Base-by-base conservation (phyloP, 2,888 invertebrate species). In the Autographa pulchrina region DNA sequence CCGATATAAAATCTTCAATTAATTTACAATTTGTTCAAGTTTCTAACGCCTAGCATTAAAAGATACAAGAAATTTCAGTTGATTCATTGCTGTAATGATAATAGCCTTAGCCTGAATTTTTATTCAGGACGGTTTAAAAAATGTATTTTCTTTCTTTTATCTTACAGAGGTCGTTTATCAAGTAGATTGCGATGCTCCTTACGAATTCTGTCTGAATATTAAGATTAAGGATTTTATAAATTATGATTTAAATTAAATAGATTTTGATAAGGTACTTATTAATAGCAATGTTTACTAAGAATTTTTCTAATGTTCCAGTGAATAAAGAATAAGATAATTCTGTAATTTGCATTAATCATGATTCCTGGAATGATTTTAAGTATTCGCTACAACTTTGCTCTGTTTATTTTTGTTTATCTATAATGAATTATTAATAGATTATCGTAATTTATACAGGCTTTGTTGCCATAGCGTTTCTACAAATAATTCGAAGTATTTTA, bases 1-100 rank as follows among this genome's bases (percentile, higher is more conserved):
- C 54, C 54, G 18, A 60, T 58, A 68, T 66, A 80, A 62, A 61
- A 77, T 65, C n/a, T n/a, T 62, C 68, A 61, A 68, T 80, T 73
- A 75, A 43, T 63, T 74, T 63, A 62, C 85, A 85, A 88, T 90
- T 86, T 90, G 85, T 83, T 65, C 61, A 66, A 88, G 85, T 87
- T 88, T 88, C 89, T 86, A 87, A 84, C 85, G 83, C 80, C 83
- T 87, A 88, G 89, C 63, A 81, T 90, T 84, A 84, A 82, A 82
- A 83, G 80, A 86, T 88, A 87, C 85, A 89, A 89, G 90, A 87
- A 88, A 90, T 90, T 25, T 90, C 86, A 80, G 89, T 85, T 92
- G 89, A 93, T 92, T 93, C 91, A 93, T 92, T 75, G 84, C 86
- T 85, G 89, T 91, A 92, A 93, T 88, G 91, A 90, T 91, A 90